phyloP scores from a whole-genome alignment of 2,797 vertebrate species.

The Threskiornis aethiopicus region DNA sequence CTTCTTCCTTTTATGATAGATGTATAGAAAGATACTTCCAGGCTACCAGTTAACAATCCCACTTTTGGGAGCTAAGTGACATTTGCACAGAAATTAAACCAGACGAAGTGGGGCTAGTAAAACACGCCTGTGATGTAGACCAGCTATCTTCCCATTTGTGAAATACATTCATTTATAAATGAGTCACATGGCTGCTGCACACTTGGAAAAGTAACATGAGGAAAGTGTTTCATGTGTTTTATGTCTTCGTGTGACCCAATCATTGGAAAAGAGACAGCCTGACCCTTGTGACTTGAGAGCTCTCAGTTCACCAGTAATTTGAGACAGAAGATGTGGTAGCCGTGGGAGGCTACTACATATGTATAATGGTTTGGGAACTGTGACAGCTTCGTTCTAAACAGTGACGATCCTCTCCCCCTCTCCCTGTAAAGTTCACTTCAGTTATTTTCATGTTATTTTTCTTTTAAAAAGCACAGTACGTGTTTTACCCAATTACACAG shows the following conservation, averaged over 20 bases:
- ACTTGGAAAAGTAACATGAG: neutral
- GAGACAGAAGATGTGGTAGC: neutral
- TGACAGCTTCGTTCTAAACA: neutral
- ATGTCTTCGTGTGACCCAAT: neutral
- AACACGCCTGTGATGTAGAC: neutral
- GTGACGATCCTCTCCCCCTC: neutral
- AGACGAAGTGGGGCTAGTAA: neutral
- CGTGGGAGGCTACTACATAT: neutral
- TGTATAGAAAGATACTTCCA: neutral
- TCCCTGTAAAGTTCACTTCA: neutral
- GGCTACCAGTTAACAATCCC: neutral
- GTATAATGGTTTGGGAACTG: neutral
- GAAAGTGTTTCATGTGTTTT: neutral
- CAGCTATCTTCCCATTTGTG: neutral
- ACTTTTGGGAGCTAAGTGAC: neutral
- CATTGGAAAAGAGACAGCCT: neutral
- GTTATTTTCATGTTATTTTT: neutral
- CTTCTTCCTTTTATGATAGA: neutral
- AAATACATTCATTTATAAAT: neutral
- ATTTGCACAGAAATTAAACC: neutral
- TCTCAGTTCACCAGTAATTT: neutral
- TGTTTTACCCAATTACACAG: neutral
- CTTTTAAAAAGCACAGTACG: neutral
- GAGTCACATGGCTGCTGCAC: neutral
- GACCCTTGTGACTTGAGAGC: neutral